Evolutionary conservation across 2,113 vertebrate genomes (phyloP).

Genomic region (Xiphophorus couchianus): DNA sequence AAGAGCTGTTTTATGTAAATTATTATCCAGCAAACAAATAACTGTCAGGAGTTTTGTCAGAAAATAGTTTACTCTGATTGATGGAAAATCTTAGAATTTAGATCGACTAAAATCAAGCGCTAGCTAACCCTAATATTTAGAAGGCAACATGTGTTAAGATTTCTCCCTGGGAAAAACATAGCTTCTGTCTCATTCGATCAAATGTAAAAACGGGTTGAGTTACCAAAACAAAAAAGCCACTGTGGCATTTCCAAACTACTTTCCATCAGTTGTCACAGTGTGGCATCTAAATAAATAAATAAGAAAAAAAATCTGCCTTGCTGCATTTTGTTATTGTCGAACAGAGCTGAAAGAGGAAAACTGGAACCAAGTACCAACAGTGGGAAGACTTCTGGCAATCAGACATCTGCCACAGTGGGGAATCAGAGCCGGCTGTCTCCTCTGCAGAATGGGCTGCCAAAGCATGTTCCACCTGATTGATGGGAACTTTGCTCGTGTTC

Average conservation of each 20-base stretch:
- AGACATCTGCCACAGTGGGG: slow-evolving; percentile 5
- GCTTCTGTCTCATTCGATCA: slow-evolving; percentile 13
- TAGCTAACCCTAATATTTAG: neutral
- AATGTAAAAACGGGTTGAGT: slow-evolving; percentile 7
- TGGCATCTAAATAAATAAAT: slow-evolving; percentile 28
- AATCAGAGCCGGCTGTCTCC: slow-evolving; percentile 14
- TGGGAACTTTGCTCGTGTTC: slow-evolving; percentile 5
- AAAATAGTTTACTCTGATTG: neutral
- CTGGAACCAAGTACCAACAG: slow-evolving; percentile 18
- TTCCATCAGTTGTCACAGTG: slow-evolving; percentile 25
- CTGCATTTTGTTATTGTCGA: slow-evolving; percentile 50
- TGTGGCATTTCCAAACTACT: slow-evolving; percentile 25
- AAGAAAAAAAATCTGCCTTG: slow-evolving; percentile 6
- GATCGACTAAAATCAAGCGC: neutral
- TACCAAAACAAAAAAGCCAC: slow-evolving; percentile 24
- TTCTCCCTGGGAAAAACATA: slow-evolving; percentile 11
- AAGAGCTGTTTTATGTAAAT: neutral
- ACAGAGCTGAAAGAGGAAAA: slow-evolving; percentile 29
- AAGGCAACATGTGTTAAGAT: neutral
- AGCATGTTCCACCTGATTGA: slow-evolving; percentile 26
- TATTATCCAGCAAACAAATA: neutral
- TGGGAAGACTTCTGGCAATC: slow-evolving; percentile 34
- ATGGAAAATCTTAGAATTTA: neutral
- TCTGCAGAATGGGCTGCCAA: slow-evolving; percentile 4
- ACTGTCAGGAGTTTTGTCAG: neutral